Conservation (phyloP, 2,113 vertebrate species). For the Desmodus rotundus region DNA sequence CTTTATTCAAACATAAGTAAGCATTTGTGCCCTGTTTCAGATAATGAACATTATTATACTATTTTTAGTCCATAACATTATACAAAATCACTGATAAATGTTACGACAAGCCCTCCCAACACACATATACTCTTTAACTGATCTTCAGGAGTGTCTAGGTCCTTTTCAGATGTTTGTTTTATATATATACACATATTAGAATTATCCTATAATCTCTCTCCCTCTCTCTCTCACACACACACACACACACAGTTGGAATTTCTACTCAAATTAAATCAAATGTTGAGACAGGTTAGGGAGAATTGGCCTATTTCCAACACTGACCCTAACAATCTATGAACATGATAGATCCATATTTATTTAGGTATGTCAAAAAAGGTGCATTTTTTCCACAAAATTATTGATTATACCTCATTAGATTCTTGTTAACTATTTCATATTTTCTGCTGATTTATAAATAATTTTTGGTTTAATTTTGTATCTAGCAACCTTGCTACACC, state of each 20-base stretch:
- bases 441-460: background rate
- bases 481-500: background rate
- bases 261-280: background rate
- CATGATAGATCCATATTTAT: background rate
- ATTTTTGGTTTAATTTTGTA: background rate
- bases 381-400: background rate
- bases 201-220: background rate
- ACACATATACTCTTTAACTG: background rate
- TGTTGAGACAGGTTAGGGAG: background rate
- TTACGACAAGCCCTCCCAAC: background rate
- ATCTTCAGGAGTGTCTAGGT: background rate
- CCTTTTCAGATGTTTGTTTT: background rate
- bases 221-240: background rate
- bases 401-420: background rate
- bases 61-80: background rate
- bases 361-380: background rate
- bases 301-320: background rate
- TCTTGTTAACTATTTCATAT: background rate
- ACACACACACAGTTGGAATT: background rate
- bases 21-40: background rate
- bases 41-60: background rate
- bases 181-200: background rate
- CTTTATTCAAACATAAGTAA: background rate
- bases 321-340: background rate
- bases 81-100: background rate